These are phyloP conservation scores for Balaeniceps rex DNA, from an alignment of 2,113 vertebrate genomes.

Conservation along the genomic window DNA sequence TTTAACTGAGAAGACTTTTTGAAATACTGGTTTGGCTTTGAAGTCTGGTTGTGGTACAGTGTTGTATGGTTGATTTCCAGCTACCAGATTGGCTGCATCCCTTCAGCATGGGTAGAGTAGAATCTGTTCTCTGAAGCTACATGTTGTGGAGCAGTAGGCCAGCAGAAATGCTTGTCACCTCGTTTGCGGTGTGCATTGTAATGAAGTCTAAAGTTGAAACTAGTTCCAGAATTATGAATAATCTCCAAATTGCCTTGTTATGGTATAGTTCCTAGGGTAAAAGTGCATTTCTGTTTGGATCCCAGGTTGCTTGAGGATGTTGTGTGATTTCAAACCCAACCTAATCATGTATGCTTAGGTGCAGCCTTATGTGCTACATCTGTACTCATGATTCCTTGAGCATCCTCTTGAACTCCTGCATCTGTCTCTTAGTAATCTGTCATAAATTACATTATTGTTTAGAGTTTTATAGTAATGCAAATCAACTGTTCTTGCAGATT, in stretches of 20 bases:
- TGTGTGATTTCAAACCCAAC: not conserved
- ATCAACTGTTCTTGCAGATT: not conserved
- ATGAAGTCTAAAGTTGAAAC: not conserved
- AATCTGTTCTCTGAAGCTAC: not conserved
- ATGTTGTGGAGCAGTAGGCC: not conserved
- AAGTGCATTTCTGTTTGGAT: not conserved
- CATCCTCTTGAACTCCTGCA: not conserved
- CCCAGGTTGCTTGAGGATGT: not conserved
- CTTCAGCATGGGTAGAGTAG: not conserved
- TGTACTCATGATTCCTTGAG: not conserved
- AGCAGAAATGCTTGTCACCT: not conserved
- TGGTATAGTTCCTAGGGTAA: not conserved
- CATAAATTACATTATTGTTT: not conserved
- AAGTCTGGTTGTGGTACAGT: not conserved
- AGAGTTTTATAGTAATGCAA: not conserved
- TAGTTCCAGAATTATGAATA: not conserved
- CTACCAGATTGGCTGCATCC: not conserved
- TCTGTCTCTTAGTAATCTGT: not conserved
- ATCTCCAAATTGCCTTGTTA: not conserved
- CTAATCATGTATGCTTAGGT: not conserved
- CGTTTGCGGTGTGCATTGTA: rapidly evolving
- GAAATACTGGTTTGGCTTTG: not conserved
- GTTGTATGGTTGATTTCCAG: not conserved
- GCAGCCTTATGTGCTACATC: rapidly evolving
- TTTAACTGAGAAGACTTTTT: not conserved